A percentile compares a stretch with the other conserved stretches of the same genome.
Conservation (phyloP, 2,113 vertebrate species). For the Dinomys branickii region DNA sequence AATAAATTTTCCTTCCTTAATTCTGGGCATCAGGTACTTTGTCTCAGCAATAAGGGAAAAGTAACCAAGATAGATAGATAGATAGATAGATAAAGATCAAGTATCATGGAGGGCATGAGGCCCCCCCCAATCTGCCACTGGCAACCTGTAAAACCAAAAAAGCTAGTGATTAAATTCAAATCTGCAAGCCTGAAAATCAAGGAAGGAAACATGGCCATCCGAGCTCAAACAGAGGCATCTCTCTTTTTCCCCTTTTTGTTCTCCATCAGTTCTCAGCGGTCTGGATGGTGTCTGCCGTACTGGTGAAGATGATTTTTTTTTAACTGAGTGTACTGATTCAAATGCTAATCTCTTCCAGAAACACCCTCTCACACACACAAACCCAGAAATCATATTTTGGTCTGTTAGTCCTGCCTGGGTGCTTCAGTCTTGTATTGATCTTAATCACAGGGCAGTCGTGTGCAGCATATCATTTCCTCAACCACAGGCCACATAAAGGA, state of each 20-base stretch:
- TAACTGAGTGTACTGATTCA: not conserved
- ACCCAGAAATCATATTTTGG: not conserved
- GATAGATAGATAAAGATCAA: not conserved
- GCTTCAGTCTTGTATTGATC: not conserved
- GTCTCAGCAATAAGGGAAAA: too few relatives aligned
- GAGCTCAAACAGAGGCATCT: not conserved
- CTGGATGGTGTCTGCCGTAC: not conserved
- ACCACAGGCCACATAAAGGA: not conserved
- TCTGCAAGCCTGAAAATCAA: not conserved
- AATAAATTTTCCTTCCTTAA: too few relatives aligned
- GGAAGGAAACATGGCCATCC: not conserved
- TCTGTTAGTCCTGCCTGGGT: not conserved
- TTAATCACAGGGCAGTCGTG: not conserved
- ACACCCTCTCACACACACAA: not conserved
- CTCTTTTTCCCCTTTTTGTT: not conserved
- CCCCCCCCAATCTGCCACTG: not conserved
- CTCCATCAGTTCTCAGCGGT: not conserved
- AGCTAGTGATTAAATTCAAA: not conserved
- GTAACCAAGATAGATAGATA: not conserved
- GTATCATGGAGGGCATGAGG: not conserved
- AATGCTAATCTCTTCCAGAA: not conserved
- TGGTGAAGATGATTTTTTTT: not conserved
- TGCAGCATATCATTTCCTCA: not conserved
- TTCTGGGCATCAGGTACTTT: too few relatives aligned
- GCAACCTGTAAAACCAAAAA: not conserved